Conservation (phyloP, 2,888 invertebrate species). For the Trisateles emortualis region DNA sequence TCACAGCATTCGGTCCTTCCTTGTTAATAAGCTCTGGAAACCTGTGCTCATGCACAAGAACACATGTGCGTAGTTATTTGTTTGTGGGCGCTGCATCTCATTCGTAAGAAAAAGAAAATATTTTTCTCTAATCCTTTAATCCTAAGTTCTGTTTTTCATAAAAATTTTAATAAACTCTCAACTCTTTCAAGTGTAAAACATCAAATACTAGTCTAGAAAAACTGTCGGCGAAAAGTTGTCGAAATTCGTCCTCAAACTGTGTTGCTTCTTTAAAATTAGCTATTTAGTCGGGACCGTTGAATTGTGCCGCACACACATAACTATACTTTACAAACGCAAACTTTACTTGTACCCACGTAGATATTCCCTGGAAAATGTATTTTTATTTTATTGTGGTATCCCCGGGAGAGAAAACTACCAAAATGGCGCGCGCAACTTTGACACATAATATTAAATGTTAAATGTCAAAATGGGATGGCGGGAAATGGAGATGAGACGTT, state of each 20-base stretch:
- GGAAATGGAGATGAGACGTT: constrained; percentile 55
- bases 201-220: constrained; percentile 49
- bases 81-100: no score
- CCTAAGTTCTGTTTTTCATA: constrained; percentile 6
- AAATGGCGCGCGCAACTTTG: constrained; percentile 32
- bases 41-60: no score
- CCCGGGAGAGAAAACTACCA: constrained; percentile 53
- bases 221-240: constrained; percentile 39
- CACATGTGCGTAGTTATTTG: no score
- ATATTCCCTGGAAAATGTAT: constrained; percentile 85
- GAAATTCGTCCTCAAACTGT: constrained; percentile 55
- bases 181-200: constrained; percentile 34
- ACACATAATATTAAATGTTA: constrained; percentile 28
- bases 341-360: constrained; percentile 82
- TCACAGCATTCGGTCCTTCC: no score
- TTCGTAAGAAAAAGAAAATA: no score
- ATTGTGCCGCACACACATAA: constrained; percentile 70
- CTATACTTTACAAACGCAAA: constrained; percentile 72
- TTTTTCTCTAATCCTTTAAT: background rate
- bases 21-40: no score
- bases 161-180: constrained; percentile 44
- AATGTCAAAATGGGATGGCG: constrained; percentile 39
- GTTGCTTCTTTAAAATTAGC: constrained; percentile 81
- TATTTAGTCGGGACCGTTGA: constrained; percentile 76
- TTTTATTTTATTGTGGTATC: constrained; percentile 78